Evolutionary conservation across 2,888 invertebrate species (phyloP).

Genomic region (Apotomis capreana): DNA sequence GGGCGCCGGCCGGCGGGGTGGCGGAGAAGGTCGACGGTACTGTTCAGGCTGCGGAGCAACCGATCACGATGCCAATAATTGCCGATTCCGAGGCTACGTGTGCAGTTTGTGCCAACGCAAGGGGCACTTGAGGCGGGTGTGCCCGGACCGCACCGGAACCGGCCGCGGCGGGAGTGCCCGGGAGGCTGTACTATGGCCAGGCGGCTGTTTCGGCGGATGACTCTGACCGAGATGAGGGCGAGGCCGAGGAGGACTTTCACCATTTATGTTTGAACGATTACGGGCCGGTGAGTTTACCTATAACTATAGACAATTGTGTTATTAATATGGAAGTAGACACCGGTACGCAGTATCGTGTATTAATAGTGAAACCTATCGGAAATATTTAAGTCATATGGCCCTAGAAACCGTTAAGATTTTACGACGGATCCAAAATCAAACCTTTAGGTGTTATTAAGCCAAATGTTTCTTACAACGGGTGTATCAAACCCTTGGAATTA

Average conservation of each 20-base stretch:
- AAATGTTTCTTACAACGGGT: not conserved
- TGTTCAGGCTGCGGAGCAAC: too few species aligned
- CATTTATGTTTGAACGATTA: conserved; percentile 43
- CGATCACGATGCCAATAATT: not conserved
- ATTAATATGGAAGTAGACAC: conserved; percentile 50
- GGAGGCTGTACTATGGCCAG: not conserved
- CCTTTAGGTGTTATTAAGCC: conserved; percentile 21
- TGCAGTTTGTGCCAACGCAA: conserved; percentile 40
- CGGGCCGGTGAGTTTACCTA: conserved; percentile 43
- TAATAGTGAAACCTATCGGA: too few species aligned
- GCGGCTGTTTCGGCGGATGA: not conserved
- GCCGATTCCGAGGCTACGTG: conserved; percentile 30
- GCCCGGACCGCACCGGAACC: conserved; percentile 8
- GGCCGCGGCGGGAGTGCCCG: not conserved
- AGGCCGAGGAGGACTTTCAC: conserved; percentile 21
- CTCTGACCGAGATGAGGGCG: not conserved
- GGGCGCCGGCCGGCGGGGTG: too few species aligned
- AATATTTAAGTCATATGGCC: too few species aligned
- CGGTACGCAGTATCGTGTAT: too few species aligned
- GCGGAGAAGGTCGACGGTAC: too few species aligned
- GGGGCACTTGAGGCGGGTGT: conserved; percentile 42
- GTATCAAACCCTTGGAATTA: conserved; percentile 7
- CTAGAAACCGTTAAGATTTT: conserved; percentile 26
- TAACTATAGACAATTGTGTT: conserved; percentile 35
- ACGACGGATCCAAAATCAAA: conserved; percentile 15